Evolutionary conservation across 2,113 vertebrate species (phyloP), one percentile per base, ranked within the genome.

Genomic region (Oncorhynchus kisutch): DNA sequence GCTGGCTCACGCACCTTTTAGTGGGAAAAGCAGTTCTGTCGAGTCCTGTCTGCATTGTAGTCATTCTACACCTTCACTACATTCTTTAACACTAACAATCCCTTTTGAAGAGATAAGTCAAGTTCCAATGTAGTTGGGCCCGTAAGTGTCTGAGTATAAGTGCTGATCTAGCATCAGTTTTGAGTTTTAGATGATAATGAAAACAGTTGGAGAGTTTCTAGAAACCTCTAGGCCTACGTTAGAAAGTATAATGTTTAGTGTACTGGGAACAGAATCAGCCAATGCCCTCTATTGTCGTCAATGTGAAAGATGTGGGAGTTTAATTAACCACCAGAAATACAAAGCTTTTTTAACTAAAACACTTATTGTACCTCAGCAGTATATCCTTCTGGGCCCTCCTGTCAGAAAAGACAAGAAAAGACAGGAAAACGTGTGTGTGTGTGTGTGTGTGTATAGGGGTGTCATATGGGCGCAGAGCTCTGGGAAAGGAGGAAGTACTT

Each of bases 271-370:
- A 22, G 16, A 62, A n/a, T 64, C 79, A 51, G 59, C 31, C 64
- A 66, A 76, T 68, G 70, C 59, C 71, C 69, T 78, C 67, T 79
- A 74, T 69, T 84, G 66, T 29, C 81, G 66, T 45, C 39, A 62
- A 73, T 90, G 87, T 81, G 88, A 88, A 86, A 78, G 48, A 65
- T 76, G 82, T 85, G 84, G 79, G 85, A 14, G 5, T 24, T 29
- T 18, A 74, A 82, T 73, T 51, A 76, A 87, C 65, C 77, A 78
- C 60, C 31, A 64, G 67, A 57, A 85, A 77, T 64, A 73, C 78
- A 82, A 83, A 24, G 72, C 81, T 78, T 85, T 16, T 71, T 39
- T 27, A 22, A 64, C 20, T 11, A 45, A 45, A 45, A 45, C 39
- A 12, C 39, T 45, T 45, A 45, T 45, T 45, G 12, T 45, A 45